These are phyloP conservation scores for Zele albiditarsus DNA, from an alignment of 2,888 invertebrate genomes.

Conservation along the genomic window DNA sequence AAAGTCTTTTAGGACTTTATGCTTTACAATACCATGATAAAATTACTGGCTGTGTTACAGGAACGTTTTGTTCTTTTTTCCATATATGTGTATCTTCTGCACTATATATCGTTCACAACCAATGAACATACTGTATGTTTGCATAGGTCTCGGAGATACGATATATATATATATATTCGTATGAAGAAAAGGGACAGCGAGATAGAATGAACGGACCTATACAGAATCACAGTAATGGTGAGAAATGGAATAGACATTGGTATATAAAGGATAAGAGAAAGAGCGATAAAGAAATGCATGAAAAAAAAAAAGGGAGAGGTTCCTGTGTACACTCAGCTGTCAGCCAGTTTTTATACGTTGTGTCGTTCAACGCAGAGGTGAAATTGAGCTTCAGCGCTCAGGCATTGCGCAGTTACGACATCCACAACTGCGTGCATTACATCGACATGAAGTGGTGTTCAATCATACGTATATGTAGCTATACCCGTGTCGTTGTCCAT, in stretches of 20 bases:
- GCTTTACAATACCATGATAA: too few species aligned
- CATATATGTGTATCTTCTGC: constrained; percentile 51
- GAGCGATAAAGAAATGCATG: constrained; percentile 45
- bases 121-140: constrained; percentile 65
- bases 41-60: too few species aligned
- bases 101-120: constrained; percentile 43
- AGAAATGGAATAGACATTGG: constrained; percentile 15
- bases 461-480: not conserved
- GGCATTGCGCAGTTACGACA: constrained; percentile 39
- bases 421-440: constrained; percentile 21
- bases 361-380: constrained; percentile 26
- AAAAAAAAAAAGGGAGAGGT: constrained; percentile 48
- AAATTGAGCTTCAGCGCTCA: constrained; percentile 27
- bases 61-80: constrained; percentile 18
- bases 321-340: constrained; percentile 72
- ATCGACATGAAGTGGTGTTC: constrained; percentile 28
- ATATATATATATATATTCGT: constrained; percentile 51
- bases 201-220: not conserved
- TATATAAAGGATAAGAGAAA: constrained; percentile 44
- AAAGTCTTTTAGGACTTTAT: too few species aligned
- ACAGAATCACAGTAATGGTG: too few species aligned
- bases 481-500: not conserved
- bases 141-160: constrained; percentile 63
- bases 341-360: constrained; percentile 64
- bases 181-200: constrained; percentile 41